Conservation (phyloP, 1,140 invertebrate species). For the Brachionus plicatilis region DNA sequence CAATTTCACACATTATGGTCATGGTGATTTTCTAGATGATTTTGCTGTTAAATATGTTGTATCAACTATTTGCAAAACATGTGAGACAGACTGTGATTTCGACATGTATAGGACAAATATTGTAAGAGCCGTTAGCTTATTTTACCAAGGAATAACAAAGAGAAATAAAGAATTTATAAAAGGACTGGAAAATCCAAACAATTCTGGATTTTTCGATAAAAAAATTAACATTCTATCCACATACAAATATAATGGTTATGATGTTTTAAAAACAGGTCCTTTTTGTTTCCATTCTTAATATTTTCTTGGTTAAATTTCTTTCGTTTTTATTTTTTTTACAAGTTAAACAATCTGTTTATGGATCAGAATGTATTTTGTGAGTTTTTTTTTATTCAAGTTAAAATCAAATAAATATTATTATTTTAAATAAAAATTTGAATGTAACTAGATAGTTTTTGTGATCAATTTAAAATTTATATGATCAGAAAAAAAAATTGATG, state of each 20-base stretch:
- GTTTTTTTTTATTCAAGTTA: too few relatives aligned
- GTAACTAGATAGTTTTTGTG: too few relatives aligned
- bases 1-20: slow-evolving; percentile 26
- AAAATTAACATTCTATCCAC: background rate
- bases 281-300: background rate
- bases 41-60: background rate
- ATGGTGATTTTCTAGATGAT: slow-evolving; percentile 36
- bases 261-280: background rate
- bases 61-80: background rate
- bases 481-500: too few relatives aligned
- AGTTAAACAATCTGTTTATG: too few relatives aligned
- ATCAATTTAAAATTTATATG: too few relatives aligned
- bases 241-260: slow-evolving; percentile 13
- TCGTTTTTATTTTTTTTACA: too few relatives aligned
- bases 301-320: background rate
- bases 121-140: background rate
- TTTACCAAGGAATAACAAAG: background rate
- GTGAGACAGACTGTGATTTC: slow-evolving; percentile 12
- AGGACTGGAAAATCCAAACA: background rate
- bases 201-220: slow-evolving; percentile 1
- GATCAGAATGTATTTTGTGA: background rate
- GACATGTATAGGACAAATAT: slow-evolving; percentile 16
- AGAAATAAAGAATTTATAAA: background rate
- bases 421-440: too few relatives aligned
- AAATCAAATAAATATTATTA: too few relatives aligned